Evolutionary conservation across 2,797 vertebrate genomes (phyloP).

Genomic region (Atherinosoma microstoma): DNA sequence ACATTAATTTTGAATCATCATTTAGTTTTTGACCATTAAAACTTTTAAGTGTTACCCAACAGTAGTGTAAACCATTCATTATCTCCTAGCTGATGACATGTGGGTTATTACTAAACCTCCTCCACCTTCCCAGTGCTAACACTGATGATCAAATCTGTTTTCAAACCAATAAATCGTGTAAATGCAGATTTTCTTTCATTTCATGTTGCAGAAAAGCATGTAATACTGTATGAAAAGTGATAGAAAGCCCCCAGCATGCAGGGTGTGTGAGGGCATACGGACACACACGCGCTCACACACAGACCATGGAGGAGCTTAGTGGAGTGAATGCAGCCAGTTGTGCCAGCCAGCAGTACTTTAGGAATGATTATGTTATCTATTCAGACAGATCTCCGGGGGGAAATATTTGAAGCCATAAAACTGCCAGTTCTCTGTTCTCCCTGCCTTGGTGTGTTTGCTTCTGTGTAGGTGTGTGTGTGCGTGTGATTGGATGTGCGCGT

Average conservation of each 20-base stretch:
- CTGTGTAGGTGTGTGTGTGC: constrained; percentile 13
- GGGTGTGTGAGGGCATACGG: constrained; percentile 1
- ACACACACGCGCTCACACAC: constrained; percentile 30
- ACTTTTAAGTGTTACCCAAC: no score
- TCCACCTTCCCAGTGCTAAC: no score
- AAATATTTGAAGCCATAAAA: constrained; percentile 73
- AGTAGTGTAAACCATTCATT: no score
- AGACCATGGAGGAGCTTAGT: constrained; percentile 34
- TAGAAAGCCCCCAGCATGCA: constrained; percentile 1
- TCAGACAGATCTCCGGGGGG: constrained; percentile 70
- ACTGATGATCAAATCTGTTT: not conserved
- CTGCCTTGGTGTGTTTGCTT: constrained; percentile 2
- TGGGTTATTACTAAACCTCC: no score
- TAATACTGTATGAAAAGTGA: constrained; percentile 2
- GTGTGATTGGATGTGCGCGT: constrained; percentile 20
- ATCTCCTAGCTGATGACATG: no score
- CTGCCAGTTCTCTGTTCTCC: constrained; percentile 48
- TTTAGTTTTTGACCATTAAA: no score
- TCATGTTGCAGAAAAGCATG: not conserved
- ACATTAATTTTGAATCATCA: no score
- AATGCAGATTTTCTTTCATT: constrained; percentile 1
- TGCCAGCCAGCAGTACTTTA: constrained; percentile 56
- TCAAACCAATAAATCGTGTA: not conserved
- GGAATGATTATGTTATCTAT: constrained; percentile 73
- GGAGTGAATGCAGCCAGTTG: constrained; percentile 47